Conservation (phyloP, 1,140 invertebrate species). For the Orchestia grillus region DNA sequence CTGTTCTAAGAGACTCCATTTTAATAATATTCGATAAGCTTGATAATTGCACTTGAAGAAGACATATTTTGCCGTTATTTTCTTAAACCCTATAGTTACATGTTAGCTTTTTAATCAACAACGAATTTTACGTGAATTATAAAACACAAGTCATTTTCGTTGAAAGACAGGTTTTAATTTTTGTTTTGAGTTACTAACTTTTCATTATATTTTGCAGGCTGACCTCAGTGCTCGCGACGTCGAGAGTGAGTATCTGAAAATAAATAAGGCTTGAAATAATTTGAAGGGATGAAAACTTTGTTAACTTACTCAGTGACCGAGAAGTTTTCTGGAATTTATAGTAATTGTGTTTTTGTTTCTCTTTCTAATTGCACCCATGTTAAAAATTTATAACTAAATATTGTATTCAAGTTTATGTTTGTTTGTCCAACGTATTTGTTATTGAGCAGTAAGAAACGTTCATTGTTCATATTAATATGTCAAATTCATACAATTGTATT, state of each 20-base stretch:
- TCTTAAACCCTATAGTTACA: neutral
- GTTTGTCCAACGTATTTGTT: too few relatives aligned
- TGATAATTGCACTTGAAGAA: neutral
- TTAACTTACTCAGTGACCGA: neutral
- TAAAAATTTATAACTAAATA: too few relatives aligned
- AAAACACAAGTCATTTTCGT: neutral
- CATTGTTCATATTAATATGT: too few relatives aligned
- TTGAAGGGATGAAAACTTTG: neutral
- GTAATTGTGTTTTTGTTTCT: too few relatives aligned
- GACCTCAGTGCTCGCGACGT: constrained; percentile 71
- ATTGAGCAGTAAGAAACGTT: too few relatives aligned
- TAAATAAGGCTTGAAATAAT: neutral
- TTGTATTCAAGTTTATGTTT: too few relatives aligned
- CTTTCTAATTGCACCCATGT: too few relatives aligned
- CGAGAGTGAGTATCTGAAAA: constrained; percentile 70
- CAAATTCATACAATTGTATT: too few relatives aligned
- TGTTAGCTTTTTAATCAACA: too few relatives aligned
- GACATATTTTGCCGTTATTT: neutral
- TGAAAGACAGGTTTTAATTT: neutral
- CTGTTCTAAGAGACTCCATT: neutral
- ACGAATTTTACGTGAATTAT: too few relatives aligned
- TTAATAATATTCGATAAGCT: neutral
- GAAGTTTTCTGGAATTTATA: neutral
- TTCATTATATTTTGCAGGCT: constrained; percentile 66
- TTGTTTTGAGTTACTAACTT: neutral